These are phyloP conservation scores for Tetheella fluctuosa DNA, from an alignment of 2,888 invertebrate genomes.

Conservation along the genomic window DNA sequence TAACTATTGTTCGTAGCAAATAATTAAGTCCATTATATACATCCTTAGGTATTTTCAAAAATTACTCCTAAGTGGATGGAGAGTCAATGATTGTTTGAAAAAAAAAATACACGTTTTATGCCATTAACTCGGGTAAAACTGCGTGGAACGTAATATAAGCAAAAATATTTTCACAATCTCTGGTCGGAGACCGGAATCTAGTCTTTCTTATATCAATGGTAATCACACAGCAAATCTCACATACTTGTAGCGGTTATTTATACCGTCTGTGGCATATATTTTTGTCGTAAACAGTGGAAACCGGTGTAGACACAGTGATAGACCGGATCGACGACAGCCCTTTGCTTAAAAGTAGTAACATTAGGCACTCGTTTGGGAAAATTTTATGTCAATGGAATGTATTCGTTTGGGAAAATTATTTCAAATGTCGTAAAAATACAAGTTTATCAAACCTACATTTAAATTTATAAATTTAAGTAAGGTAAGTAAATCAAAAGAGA, in stretches of 20 bases:
- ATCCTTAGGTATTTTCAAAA: too few species aligned
- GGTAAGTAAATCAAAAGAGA: too few species aligned
- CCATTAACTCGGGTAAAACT: too few species aligned
- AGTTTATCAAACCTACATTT: too few species aligned
- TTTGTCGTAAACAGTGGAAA: constrained; percentile 1
- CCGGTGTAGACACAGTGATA: background rate
- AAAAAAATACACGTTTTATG: too few species aligned
- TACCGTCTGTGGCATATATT: background rate
- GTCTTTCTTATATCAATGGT: background rate
- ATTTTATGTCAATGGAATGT: background rate
- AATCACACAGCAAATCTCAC: background rate
- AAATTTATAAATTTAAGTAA: too few species aligned
- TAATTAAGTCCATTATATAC: too few species aligned
- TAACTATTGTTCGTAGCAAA: too few species aligned
- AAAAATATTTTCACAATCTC: background rate
- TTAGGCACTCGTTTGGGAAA: background rate
- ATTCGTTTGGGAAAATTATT: background rate
- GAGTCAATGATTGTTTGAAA: too few species aligned
- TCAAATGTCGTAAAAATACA: background rate
- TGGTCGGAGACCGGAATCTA: background rate
- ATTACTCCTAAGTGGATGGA: too few species aligned
- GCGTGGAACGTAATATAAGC: too few species aligned
- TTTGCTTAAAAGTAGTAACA: background rate
- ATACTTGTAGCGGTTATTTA: background rate
- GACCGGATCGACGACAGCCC: background rate